These are phyloP conservation scores for Brachionichthys hirsutus DNA, from an alignment of 2,113 vertebrate genomes.

Conservation along the genomic window DNA sequence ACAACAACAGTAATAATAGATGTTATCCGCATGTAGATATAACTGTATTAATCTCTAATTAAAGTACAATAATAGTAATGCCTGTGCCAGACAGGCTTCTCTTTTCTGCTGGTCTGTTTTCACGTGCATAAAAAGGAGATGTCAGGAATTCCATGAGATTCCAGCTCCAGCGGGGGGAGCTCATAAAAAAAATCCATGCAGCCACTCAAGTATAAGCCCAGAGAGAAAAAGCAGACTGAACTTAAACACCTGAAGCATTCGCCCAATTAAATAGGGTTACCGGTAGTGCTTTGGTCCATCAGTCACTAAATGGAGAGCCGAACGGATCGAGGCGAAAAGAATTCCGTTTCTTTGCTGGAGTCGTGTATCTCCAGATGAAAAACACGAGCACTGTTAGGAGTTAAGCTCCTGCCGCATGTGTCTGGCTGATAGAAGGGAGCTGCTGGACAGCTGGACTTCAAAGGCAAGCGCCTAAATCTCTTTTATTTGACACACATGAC, in stretches of 20 bases:
- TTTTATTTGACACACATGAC: slow-evolving; percentile 22
- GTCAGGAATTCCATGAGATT: slow-evolving; percentile 13
- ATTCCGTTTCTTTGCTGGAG: slow-evolving; percentile 16
- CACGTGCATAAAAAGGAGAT: background rate
- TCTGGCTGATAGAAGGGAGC: slow-evolving; percentile 26
- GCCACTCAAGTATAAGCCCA: slow-evolving; percentile 15
- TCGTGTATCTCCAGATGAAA: slow-evolving; percentile 9
- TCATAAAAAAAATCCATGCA: slow-evolving; percentile 20
- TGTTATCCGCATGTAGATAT: too few species aligned
- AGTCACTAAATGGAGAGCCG: background rate
- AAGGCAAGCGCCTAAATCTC: slow-evolving; percentile 34
- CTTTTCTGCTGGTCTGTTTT: background rate
- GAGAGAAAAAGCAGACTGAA: background rate
- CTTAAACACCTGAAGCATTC: background rate
- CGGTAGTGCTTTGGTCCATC: background rate
- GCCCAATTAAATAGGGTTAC: background rate
- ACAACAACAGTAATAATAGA: too few species aligned
- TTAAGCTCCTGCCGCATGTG: slow-evolving; percentile 48
- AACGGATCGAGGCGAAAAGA: slow-evolving; percentile 2
- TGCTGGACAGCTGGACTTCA: slow-evolving; percentile 39
- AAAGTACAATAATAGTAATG: too few species aligned
- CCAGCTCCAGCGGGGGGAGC: slow-evolving; percentile 3
- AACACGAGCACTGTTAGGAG: slow-evolving; percentile 20
- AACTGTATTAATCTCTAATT: too few species aligned
- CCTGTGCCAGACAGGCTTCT: too few species aligned